Base-by-base conservation (phyloP, 2,797 vertebrate genomes). In the Ispidina lecontei region DNA sequence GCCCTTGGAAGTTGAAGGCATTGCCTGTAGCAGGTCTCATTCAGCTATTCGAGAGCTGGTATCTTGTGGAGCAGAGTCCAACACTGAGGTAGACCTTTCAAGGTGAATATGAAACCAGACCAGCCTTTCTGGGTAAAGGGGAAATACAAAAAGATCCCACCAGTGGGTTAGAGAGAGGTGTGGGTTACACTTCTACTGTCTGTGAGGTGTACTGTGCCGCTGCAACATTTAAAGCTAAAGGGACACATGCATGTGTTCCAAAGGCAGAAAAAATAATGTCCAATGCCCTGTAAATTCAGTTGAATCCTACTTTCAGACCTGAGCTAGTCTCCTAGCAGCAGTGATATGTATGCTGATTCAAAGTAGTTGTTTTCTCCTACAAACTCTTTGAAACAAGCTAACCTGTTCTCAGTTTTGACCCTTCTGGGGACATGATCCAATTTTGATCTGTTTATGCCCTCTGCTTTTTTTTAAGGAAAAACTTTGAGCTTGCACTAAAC, bases 1-100 rank as follows among this genome's bases (percentile, higher is more conserved):
- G 94, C 93, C 47, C 78, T 92, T 94, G 91, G 85, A 97, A 95
- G 80, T 80, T 93, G 93, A 90, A 91, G 88, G 65, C 55, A 28
- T 44, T 85, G 87, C 22, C 69, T 67, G 22, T 83, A 65, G 51
- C 90, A 72, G 69, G 72, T 89, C 84, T 94, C 46, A 3, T 46
- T 80, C 51, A 37, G 71, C 43, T 74, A 35, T 43, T 0, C 25
- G 58, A 59, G 33, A 83, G n/a, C 56, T 33, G 55, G 18, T 44
- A 22, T n/a, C 49, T 59, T 21, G 35, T 31, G 59, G 22, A 89
- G 46, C 54, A 64, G 60, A 65, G 54, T 20, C 55, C 14, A 58
- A 3, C 1, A 0, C 63, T 64, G 44, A 3, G 5, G 28, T 75
- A 52, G 33, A 78, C 46, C 23, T 86, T 56, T 82, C 90, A 94